Evolutionary conservation across 2,797 vertebrate genomes (phyloP), one percentile per base, ranked within the genome.

Genomic region (Eulemur albifrons): DNA sequence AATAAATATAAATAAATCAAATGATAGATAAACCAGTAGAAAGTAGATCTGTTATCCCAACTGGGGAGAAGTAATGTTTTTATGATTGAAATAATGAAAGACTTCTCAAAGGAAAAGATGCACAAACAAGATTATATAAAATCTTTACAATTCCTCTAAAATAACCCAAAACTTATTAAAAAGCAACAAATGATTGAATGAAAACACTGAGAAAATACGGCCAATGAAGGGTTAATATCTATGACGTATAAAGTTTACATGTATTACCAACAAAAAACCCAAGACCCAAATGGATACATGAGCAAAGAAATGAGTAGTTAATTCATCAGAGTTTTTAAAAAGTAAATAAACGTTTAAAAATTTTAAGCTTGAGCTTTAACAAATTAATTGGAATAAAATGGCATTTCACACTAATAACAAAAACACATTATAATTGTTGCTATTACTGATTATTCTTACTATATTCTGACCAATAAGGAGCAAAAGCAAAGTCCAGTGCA

Each of bases 51-150:
- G 27, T 35, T 80, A 75, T 50, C 14, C 65, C 35, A 69, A 18
- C 65, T 80, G 82, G 15, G 9, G 32, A 86, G 57, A 88, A 88
- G 15, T 89, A 54, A 82, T 90, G 27, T 81, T 82, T 95, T 89
- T 89, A 40, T 80, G 20, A 65, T 32, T 82, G 67, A 77, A 90
- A 81, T 83, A 93, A 76, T 85, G 67, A 45, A 93, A 67, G 35
- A 70, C 32, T 79, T 95, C n/a, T 87, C 45, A 81, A 92, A 94
- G 67, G 25, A 82, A 97, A 95, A 92, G 14, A 38, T 43, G 84
- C 23, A 13, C 57, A 85, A 89, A 91, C 83, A 35, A 32, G 27
- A 85, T 85, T 63, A 75, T 52, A 86, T 89, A 20, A 89, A 91
- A 75, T 57, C 7, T 91, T 76, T 72, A 84, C 0, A 52, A 82